These are phyloP conservation scores for Cosmia trapezina DNA, from an alignment of 2,888 invertebrate species.

Conservation along the genomic window DNA sequence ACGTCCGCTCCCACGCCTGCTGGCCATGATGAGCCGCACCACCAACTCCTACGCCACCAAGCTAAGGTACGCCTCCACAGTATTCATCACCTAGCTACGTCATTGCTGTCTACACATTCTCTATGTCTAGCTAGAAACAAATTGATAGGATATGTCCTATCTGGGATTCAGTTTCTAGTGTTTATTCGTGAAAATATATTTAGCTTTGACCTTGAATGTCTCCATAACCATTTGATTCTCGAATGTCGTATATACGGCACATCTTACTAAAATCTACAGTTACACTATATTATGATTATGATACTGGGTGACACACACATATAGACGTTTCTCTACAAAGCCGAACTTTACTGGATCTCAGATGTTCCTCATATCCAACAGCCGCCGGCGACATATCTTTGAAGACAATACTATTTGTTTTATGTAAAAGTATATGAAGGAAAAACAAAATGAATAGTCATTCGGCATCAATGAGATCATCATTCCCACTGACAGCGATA, in stretches of 20 bases:
- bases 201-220: neutral
- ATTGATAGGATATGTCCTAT: neutral
- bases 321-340: neutral
- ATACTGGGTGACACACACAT: too few relatives aligned
- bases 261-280: too few relatives aligned
- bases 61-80: conserved; percentile 90
- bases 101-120: neutral
- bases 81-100: neutral
- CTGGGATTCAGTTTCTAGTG: neutral
- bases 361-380: too few relatives aligned
- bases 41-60: conserved; percentile 97
- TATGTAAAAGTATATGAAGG: too few relatives aligned
- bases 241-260: neutral
- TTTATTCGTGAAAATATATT: neutral
- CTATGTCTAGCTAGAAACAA: too few relatives aligned
- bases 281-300: neutral
- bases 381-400: too few relatives aligned
- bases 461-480: too few relatives aligned
- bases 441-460: too few relatives aligned
- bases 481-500: too few relatives aligned
- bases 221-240: neutral
- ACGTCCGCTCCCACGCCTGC: conserved; percentile 93
- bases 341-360: neutral
- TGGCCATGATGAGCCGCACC: conserved; percentile 96
- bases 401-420: too few relatives aligned